Conservation (phyloP, 2,888 invertebrate genomes). For the Platerodrilus igneus region DNA sequence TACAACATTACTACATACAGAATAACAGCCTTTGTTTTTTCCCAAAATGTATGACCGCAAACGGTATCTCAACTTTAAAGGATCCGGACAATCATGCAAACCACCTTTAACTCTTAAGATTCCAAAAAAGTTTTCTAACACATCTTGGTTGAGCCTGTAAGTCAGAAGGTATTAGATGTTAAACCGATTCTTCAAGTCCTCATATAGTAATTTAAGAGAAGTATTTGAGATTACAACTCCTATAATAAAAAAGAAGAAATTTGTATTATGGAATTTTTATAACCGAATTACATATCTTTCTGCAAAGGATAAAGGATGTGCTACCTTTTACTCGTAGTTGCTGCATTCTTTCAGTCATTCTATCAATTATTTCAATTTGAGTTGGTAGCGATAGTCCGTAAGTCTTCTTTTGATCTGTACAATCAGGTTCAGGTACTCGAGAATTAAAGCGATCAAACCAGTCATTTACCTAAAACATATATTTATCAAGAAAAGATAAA, state of each 20-base stretch:
- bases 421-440: constrained; percentile 16
- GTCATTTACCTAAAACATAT: constrained; percentile 19
- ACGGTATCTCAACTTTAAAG: constrained; percentile 27
- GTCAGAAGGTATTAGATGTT: constrained; percentile 25
- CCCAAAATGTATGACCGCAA: constrained; percentile 27
- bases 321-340: constrained; percentile 22
- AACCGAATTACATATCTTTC: too few species aligned
- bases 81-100: constrained; percentile 25
- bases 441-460: constrained; percentile 28
- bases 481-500: too few species aligned
- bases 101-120: constrained; percentile 19
- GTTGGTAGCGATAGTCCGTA: constrained; percentile 22
- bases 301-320: too few species aligned
- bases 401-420: constrained; percentile 19
- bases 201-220: constrained; percentile 17
- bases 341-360: constrained; percentile 21
- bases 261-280: not conserved
- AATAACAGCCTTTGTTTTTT: constrained; percentile 13
- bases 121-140: constrained; percentile 28
- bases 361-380: constrained; percentile 25
- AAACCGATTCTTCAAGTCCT: constrained; percentile 18
- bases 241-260: constrained; percentile 11
- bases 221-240: constrained; percentile 24
- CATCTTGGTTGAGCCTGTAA: constrained; percentile 30
- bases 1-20: constrained; percentile 14